Evolutionary conservation across 2,888 invertebrate species (phyloP), one percentile per base, ranked within the genome.

Genomic region (Chaetogeoica ovagalla): DNA sequence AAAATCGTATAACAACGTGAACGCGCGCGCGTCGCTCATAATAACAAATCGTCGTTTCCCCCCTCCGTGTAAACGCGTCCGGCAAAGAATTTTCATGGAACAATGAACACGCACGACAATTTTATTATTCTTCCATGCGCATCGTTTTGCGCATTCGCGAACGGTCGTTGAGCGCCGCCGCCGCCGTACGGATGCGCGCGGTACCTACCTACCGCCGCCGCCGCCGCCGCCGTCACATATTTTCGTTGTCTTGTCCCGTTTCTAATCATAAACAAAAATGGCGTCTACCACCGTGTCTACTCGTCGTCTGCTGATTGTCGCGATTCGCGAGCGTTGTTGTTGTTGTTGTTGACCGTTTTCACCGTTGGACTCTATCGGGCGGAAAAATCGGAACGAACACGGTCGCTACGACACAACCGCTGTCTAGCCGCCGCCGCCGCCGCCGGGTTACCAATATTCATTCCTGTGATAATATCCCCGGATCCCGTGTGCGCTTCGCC

Each of bases 261-360:
- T 77, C 69, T 79, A 79, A 79, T 79, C 77, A 79, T 70, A 79
- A 79, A 79, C 63, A 79, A 79, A 79, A 79, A 79, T 79, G 77
- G 77, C 77, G 77, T 79, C 77, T 70, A 21, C 70, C 63, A 21
- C 70, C 63, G 39, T 70, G 77, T 79, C 63, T 30, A 4, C 30
- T 79, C 19, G 62, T 70, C 63, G n/a, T n/a, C n/a, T n/a, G n/a
- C n/a, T 63, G 62, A 30, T 30, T 4, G 63, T 70, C 63, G 70
- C 70, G 77, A 63, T 63, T 79, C 77, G 77, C 70, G 77, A 71
- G 55, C 70, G 70, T 75, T 79, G 70, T 75, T 79, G 57, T 63
- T 30, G 70, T 75, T 79, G 70, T 75, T 79, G 57, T 63, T n/a
- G n/a, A n/a, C n/a, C 63, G 62, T 79, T 71, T 79, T 63, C 39